Evolutionary conservation across 2,797 vertebrate species (phyloP).

Genomic region (Potorous gilbertii): DNA sequence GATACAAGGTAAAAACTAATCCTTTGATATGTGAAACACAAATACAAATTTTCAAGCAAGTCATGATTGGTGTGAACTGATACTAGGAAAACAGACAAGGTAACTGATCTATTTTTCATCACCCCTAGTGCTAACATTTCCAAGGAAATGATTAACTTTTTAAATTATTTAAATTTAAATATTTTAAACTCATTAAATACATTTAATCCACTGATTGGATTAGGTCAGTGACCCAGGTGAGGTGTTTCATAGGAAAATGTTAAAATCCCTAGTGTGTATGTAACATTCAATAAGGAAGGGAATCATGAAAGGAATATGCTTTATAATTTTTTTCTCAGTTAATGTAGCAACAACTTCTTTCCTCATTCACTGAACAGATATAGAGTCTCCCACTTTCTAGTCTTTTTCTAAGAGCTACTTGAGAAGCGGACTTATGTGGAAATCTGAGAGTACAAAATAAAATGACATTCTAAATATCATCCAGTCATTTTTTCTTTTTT

Average conservation of each 20-base stretch:
- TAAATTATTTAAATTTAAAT: no score
- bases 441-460: neutral
- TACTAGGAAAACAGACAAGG: conserved; percentile 15
- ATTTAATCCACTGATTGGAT: no score
- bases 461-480: neutral
- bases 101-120: conserved; percentile 4
- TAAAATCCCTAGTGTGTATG: conserved; percentile 4
- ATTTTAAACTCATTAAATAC: no score
- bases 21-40: neutral
- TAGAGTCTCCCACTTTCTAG: neutral
- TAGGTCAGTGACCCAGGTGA: neutral
- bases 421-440: neutral
- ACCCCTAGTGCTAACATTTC: conserved; percentile 9
- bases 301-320: neutral
- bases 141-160: neutral
- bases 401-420: neutral
- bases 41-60: neutral
- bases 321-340: conserved; percentile 25
- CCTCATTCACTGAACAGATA: neutral
- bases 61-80: neutral
- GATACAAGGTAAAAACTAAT: neutral
- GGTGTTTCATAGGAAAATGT: neutral
- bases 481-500: neutral
- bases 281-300: neutral
- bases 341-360: neutral